These are phyloP conservation scores for Coenobita brevimanus DNA, from an alignment of 1,140 invertebrate genomes.

Conservation along the genomic window DNA sequence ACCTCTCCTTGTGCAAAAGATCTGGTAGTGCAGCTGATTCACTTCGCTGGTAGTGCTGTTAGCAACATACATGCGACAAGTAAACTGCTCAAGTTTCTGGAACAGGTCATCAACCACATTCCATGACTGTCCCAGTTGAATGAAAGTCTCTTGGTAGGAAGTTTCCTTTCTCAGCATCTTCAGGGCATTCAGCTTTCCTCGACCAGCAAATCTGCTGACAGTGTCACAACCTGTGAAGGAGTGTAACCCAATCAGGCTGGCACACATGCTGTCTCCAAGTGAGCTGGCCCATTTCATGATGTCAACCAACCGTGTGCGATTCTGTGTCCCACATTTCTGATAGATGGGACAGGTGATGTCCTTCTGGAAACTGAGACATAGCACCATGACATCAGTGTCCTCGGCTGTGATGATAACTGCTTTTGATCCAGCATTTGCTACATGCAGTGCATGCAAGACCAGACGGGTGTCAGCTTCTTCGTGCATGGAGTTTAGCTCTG, in stretches of 20 bases:
- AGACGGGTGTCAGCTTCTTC: conserved; percentile 23
- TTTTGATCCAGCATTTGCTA: neutral
- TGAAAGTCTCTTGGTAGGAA: too few species aligned
- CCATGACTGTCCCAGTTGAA: too few species aligned
- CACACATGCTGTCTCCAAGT: neutral
- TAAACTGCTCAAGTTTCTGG: too few species aligned
- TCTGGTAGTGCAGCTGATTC: too few species aligned
- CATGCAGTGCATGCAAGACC: neutral
- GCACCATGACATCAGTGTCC: neutral
- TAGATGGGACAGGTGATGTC: neutral
- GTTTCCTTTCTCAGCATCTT: too few species aligned
- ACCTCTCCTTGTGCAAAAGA: too few species aligned
- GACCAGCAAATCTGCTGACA: neutral
- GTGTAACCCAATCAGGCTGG: neutral
- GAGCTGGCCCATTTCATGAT: neutral
- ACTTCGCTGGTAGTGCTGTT: too few species aligned
- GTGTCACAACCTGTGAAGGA: conserved; percentile 32
- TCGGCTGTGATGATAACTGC: neutral
- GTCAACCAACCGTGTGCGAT: neutral
- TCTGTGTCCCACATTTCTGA: conserved; percentile 10
- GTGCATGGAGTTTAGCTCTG: conserved; percentile 1
- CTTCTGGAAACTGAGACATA: neutral
- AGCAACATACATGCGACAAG: too few species aligned
- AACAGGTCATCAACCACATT: too few species aligned
- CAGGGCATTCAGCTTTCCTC: conserved; percentile 7